phyloP scores from a whole-genome alignment of 2,113 vertebrate genomes.

The Pseudorectes ferrugineus region DNA sequence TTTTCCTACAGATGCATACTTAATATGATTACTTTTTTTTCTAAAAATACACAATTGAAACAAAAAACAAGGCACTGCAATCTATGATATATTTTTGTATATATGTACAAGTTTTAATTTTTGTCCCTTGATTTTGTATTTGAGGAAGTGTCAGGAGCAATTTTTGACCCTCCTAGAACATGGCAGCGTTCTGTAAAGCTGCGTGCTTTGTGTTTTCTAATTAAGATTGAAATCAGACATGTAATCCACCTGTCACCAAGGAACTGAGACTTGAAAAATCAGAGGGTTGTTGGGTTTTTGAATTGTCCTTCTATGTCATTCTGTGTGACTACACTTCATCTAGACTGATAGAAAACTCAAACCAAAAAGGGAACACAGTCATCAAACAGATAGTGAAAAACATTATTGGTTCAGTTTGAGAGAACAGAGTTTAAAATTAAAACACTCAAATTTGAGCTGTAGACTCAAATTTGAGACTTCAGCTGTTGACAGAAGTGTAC shows the following conservation, averaged over 20 bases:
- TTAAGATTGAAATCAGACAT: conserved; percentile 38
- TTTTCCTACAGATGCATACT: neutral
- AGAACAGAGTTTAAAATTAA: neutral
- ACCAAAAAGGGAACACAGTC: neutral
- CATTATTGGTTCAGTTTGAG: neutral
- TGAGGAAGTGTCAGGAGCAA: conserved; percentile 2
- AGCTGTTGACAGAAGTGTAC: neutral
- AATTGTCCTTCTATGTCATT: neutral
- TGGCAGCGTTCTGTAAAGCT: neutral
- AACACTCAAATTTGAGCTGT: neutral
- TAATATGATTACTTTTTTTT: neutral
- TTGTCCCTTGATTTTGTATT: neutral
- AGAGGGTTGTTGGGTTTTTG: neutral
- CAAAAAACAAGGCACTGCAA: neutral
- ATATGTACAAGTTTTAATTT: neutral
- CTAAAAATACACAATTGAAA: neutral
- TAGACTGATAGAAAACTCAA: neutral
- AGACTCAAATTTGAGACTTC: neutral
- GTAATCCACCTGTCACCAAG: conserved; percentile 12
- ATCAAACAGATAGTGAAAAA: neutral
- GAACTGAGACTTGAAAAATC: neutral
- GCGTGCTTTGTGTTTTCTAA: neutral
- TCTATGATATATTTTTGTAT: neutral
- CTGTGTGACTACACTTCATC: neutral
- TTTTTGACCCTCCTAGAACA: neutral